phyloP scores from a whole-genome alignment of 1,140 invertebrate genomes.

The Littorina saxatilis region DNA sequence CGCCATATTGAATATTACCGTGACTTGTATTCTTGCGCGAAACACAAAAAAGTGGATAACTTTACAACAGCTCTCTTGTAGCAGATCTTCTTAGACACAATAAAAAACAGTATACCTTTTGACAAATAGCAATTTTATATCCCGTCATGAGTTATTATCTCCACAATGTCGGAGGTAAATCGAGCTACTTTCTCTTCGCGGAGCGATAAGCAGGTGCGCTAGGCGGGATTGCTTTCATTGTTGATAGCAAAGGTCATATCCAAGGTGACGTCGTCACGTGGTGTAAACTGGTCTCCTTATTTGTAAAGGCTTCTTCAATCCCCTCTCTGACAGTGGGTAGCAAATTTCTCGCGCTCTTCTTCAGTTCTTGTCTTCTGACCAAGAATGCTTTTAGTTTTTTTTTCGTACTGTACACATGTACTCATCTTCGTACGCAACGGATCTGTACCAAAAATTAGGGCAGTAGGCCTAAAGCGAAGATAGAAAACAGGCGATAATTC shows the following conservation, averaged over 20 bases:
- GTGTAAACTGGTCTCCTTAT: slow-evolving; percentile 20
- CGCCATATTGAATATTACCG: slow-evolving; percentile 34
- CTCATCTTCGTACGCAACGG: no score
- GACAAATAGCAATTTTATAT: background rate
- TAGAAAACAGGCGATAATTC: no score
- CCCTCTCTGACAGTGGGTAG: background rate
- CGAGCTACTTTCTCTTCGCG: slow-evolving; percentile 4
- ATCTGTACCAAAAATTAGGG: no score
- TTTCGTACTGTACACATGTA: no score
- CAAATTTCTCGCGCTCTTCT: background rate
- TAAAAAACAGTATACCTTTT: background rate
- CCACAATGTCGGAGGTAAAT: background rate
- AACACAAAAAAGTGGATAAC: background rate
- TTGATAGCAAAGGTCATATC: slow-evolving; percentile 33
- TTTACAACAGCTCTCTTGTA: background rate
- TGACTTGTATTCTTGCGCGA: slow-evolving; percentile 2
- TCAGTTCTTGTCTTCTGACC: background rate
- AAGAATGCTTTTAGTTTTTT: background rate
- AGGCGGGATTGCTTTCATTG: slow-evolving; percentile 21
- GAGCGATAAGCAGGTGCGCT: background rate
- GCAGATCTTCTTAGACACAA: background rate
- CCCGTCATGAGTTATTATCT: background rate
- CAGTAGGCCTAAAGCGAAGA: no score
- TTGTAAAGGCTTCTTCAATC: no score
- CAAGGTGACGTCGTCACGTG: slow-evolving; percentile 27